Percentiles rank a stretch among this genome's conserved stretches.
These are phyloP conservation scores for Harpagus bidentatus DNA, from an alignment of 2,113 vertebrate species.

Conservation along the genomic window DNA sequence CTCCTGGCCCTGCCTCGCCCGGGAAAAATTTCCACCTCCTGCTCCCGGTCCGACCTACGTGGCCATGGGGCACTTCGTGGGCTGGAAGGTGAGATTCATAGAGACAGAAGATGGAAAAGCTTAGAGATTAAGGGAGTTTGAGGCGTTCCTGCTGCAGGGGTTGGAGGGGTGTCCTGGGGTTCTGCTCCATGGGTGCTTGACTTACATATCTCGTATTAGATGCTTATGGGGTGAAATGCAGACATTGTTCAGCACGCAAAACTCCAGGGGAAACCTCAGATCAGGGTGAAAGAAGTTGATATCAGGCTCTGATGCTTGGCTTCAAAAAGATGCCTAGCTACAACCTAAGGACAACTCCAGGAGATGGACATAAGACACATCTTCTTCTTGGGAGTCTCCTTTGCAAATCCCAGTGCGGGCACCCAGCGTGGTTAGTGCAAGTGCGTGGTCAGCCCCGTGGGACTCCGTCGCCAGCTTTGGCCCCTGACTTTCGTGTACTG, in stretches of 20 bases:
- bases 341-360: background rate
- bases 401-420: background rate
- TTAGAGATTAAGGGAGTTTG: background rate
- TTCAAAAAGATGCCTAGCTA: background rate
- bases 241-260: background rate
- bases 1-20: background rate
- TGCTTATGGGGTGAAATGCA: background rate
- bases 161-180: background rate
- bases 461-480: background rate
- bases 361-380: background rate
- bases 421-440: too few relatives aligned
- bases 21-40: background rate
- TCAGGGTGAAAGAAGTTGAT: background rate
- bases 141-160: background rate
- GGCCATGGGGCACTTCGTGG: background rate
- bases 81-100: background rate
- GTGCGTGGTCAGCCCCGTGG: background rate
- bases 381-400: background rate
- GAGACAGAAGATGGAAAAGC: background rate
- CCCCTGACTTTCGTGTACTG: rapidly evolving
- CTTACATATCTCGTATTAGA: background rate
- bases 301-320: background rate
- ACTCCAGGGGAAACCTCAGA: background rate
- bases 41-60: rapidly evolving
- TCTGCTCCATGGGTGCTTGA: background rate